Conservation (phyloP, 2,113 vertebrate genomes). For the human (Homo sapiens) region DNA sequence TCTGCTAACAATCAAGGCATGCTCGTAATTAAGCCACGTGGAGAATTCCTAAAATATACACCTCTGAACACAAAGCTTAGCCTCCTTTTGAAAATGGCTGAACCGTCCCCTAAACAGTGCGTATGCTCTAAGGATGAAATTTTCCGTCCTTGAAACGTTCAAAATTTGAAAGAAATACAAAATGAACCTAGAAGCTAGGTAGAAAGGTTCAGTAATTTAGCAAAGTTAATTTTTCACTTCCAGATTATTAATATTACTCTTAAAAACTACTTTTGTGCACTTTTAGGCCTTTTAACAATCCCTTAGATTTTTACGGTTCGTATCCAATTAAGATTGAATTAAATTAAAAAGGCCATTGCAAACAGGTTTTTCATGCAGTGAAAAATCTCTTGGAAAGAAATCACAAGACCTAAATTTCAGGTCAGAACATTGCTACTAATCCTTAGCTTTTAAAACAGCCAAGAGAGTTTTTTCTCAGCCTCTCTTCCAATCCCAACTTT, state of each 20-base stretch:
- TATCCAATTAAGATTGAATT: slow-evolving; percentile 62
- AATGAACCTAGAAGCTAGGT: background rate
- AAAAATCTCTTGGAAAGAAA: slow-evolving; percentile 61
- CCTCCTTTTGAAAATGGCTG: slow-evolving; percentile 37
- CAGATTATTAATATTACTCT: background rate
- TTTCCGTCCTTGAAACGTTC: background rate
- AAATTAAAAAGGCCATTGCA: slow-evolving; percentile 41
- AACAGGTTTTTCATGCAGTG: slow-evolving; percentile 26
- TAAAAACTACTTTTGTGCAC: background rate
- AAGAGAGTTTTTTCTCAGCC: background rate
- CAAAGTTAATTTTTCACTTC: background rate
- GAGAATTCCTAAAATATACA: background rate
- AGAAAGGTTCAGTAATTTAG: background rate
- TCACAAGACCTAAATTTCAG: slow-evolving; percentile 71
- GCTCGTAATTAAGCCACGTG: background rate
- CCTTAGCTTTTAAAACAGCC: slow-evolving; percentile 48
- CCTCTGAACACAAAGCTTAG: slow-evolving; percentile 21
- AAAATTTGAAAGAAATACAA: background rate
- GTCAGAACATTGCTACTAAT: slow-evolving; percentile 69
- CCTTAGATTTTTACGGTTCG: slow-evolving; percentile 39
- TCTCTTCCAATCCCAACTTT: slow-evolving; percentile 45
- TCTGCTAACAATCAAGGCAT: background rate
- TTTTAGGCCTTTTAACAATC: slow-evolving; percentile 35
- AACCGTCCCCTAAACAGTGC: background rate
- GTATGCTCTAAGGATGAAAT: background rate